These are phyloP conservation scores for Spinus pinus DNA, from an alignment of 2,797 vertebrate genomes.

Conservation along the genomic window DNA sequence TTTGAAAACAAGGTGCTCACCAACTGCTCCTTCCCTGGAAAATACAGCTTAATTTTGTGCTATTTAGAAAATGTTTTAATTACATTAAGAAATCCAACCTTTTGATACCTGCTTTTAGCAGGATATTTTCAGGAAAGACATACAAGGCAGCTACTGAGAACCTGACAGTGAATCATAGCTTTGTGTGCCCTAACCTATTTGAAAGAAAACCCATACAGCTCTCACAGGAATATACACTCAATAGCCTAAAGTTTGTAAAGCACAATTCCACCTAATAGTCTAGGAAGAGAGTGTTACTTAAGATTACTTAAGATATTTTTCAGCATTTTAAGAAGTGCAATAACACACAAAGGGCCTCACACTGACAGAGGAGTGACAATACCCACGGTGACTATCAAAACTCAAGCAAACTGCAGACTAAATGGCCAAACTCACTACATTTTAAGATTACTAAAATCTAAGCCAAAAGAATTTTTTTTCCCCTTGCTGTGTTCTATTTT, in stretches of 20 bases:
- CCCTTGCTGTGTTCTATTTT: background rate
- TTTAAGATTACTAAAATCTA: background rate
- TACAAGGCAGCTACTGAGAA: background rate
- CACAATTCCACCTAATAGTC: background rate
- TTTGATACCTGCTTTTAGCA: background rate
- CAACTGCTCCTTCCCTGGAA: background rate
- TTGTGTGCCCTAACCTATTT: background rate
- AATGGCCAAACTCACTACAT: background rate
- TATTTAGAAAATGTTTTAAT: background rate
- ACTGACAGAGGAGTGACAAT: background rate
- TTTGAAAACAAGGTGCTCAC: background rate
- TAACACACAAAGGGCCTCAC: background rate
- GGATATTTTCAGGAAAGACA: background rate
- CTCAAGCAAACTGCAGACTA: background rate
- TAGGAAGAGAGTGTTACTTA: background rate
- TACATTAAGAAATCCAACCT: background rate
- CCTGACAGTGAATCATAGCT: background rate
- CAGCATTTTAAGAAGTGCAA: background rate
- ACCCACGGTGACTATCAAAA: background rate
- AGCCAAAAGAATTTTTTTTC: background rate
- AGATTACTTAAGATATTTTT: no score
- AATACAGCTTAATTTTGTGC: background rate
- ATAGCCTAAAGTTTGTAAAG: background rate
- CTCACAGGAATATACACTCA: background rate
- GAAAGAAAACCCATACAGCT: background rate